Percentiles rank a stretch among this genome's conserved stretches.
These are phyloP conservation scores for Petrocephalus schoutedeni DNA, from an alignment of 2,797 vertebrate genomes.

Conservation along the genomic window DNA sequence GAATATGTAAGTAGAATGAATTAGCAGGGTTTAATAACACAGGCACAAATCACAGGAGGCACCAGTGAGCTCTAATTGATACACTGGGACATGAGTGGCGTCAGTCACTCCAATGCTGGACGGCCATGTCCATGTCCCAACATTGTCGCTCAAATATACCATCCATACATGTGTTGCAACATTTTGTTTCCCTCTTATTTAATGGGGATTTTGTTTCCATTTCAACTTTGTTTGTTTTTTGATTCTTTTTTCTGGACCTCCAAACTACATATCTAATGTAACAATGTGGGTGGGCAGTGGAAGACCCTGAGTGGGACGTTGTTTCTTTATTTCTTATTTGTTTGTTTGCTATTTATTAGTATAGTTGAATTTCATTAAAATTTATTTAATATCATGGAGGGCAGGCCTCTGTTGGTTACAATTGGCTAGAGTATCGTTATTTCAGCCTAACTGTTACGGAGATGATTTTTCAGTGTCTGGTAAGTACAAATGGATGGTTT, in stretches of 20 bases:
- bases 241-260: not conserved
- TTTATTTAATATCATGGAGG: not conserved
- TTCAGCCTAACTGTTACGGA: not conserved
- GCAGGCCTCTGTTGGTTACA: not conserved
- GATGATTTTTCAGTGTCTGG: not conserved
- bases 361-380: not conserved
- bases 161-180: not conserved
- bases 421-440: not conserved
- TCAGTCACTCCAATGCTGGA: constrained; percentile 77
- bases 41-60: constrained; percentile 87
- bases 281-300: not conserved
- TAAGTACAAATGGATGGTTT: not conserved
- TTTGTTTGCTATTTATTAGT: not conserved
- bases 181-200: not conserved
- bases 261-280: not conserved
- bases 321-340: not conserved
- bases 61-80: constrained; percentile 93
- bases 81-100: constrained; percentile 85
- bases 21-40: constrained; percentile 96
- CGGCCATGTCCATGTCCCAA: constrained; percentile 37
- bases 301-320: not conserved
- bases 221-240: not conserved
- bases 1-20: constrained; percentile 92
- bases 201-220: not conserved
- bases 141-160: not conserved